Evolutionary conservation across 2,113 vertebrate genomes (phyloP).

Genomic region (Zosterops lateralis): DNA sequence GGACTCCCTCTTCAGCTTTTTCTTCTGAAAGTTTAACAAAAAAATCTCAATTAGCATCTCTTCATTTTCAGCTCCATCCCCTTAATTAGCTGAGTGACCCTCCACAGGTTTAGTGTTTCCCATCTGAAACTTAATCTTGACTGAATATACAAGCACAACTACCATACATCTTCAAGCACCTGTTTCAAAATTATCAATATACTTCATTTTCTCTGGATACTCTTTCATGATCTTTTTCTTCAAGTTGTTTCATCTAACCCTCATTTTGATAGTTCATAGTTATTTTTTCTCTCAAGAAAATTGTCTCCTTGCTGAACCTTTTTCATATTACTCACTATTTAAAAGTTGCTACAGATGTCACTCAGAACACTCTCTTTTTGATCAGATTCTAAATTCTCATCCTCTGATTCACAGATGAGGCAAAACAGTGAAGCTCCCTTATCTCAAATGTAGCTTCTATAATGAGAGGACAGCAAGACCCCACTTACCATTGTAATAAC

Average conservation of each 20-base stretch:
- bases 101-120: neutral
- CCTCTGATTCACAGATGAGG: neutral
- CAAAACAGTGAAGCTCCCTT: neutral
- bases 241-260: neutral
- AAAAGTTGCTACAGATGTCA: neutral
- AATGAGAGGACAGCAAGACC: neutral
- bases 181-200: neutral
- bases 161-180: neutral
- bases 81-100: neutral
- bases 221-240: neutral
- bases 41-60: neutral
- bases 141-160: neutral
- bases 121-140: neutral
- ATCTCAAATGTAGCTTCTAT: neutral
- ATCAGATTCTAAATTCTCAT: neutral
- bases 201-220: neutral
- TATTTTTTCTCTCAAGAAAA: constrained; percentile 13
- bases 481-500: neutral
- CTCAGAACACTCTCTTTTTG: neutral
- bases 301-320: neutral
- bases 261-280: constrained; percentile 20
- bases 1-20: neutral
- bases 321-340: neutral
- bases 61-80: neutral
- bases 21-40: neutral